Base-by-base conservation (phyloP, 37 sponge, comb jelly and placozoan species). In the Chondrilla cf. caribensis region DNA sequence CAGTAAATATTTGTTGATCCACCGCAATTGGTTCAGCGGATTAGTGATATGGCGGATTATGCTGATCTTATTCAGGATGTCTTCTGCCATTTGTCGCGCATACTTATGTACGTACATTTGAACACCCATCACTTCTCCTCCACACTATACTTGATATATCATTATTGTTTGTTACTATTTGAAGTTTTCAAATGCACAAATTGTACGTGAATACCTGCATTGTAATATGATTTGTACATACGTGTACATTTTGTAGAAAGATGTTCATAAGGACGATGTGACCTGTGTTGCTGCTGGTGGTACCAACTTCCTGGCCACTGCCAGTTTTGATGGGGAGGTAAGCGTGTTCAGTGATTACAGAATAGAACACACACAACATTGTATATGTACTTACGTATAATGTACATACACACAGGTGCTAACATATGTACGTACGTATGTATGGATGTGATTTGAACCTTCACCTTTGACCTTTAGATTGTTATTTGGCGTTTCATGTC, bases 291-390 rank as follows among this genome's bases (percentile, higher is more conserved):
- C 97, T 42, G 86, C 78, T 54, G 86, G 93, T 57, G 66, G 82
- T 8, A 87, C 95, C 28, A 76, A 85, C 29, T 77, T 85, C 42
- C 75, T 96, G 44, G 97, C 91, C 9, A 96, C 97, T 54, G 82
- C 93, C 17, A 93, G 91, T 55, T 96, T 82, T 77, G 91, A 93
- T 90, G 97, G 97, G 9, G 89, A 93, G 93, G 96, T 95, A 62
- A 17, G 81, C 26, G 25, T 32, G 4, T 17, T 26, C 5, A 31
- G 38, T 36, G 35, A 14, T 11, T 11, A 66, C 19, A 66, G 17
- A 72, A 72, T 72, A 19, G 17, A 11, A 72, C 39, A 72, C 38
- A 32, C 4, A 72, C 35, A 55, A 55, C 57, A 55, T 55, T 55
- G 11, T 55, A 55, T 55, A 19, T 55, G 11, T 11, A 55, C 17